Evolutionary conservation across 2,113 vertebrate genomes (phyloP), one percentile per base, ranked within the genome.

Genomic region (Silurus meridionalis): DNA sequence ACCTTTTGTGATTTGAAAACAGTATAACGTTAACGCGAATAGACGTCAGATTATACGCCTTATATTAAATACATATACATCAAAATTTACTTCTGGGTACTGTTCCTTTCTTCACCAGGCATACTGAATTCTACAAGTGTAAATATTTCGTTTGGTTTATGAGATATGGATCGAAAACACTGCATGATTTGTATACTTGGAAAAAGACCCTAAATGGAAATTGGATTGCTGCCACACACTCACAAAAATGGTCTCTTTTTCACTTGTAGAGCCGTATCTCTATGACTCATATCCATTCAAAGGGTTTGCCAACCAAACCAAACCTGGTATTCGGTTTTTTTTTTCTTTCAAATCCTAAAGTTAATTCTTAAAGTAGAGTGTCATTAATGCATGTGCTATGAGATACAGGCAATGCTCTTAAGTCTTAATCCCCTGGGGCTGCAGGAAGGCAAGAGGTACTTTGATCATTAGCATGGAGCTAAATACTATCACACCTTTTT

Each of bases 401-500:
- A 87, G 88, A 91, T 92, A 80, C 85, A 87, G 89, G 88, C 86
- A 90, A 37, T 84, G 46, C 72, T 81, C 82, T 72, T 37, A 46
- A 69, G 87, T 87, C 91, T 83, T 88, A 23, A 25, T 63, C 23
- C 88, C 82, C 60, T 6, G 85, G 90, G 92, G 93, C 91, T 91
- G 91, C 92, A 92, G 90, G 74, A 82, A 74, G 57, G 28, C 86
- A 87, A 55, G 74, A 64, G 78, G 85, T 81, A 61, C 69, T 86
- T 57, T 4, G 15, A 46, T 15, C 37, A 21, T 67, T 84, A 66
- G 78, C 74, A 67, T 82, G 60, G 69, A 87, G 55, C 53, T 60
- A 23, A 53, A 81, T 83, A 23, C 46, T 78, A 63, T 85, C 67
- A 55, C 4, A 14, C 7, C 15, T 67, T 81, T 37, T 46, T 21